Conservation (phyloP, 2,888 invertebrate species). For the Drepanosiphum platanoidis region DNA sequence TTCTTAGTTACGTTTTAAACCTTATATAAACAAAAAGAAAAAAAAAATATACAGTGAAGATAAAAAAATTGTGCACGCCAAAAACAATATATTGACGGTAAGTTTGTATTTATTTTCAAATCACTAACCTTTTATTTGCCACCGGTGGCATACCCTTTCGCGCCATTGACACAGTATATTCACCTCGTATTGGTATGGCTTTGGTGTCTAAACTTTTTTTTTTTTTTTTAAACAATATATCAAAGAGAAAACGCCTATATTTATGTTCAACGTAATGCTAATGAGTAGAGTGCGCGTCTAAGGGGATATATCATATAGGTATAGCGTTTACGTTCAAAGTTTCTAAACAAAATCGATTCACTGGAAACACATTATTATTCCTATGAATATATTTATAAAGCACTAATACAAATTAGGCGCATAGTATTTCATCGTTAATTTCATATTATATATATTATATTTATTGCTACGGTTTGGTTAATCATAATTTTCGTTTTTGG, state of each 20-base stretch:
- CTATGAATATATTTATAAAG: neutral
- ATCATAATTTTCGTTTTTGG: constrained; percentile 25
- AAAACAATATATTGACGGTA: constrained; percentile 23
- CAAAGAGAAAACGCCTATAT: neutral
- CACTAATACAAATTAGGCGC: neutral
- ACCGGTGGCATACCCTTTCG: constrained; percentile 49
- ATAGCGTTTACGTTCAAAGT: constrained; percentile 35
- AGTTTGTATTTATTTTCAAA: constrained; percentile 41
- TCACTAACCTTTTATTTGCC: constrained; percentile 51
- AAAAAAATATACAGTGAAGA: constrained; percentile 11
- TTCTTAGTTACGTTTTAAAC: constrained; percentile 20
- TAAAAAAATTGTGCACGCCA: constrained; percentile 12
- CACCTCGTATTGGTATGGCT: constrained; percentile 37
- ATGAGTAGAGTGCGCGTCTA: constrained; percentile 21
- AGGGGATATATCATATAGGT: neutral
- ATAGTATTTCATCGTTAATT: neutral
- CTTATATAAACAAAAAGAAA: constrained; percentile 14
- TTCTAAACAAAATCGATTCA: constrained; percentile 3
- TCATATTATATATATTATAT: constrained; percentile 20
- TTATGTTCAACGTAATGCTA: neutral
- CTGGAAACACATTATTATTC: neutral
- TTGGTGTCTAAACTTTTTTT: constrained; percentile 42
- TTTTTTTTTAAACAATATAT: constrained; percentile 33
- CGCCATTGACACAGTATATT: constrained; percentile 29
- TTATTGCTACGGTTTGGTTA: constrained; percentile 39